A percentile compares a stretch with the other conserved stretches of the same genome.
These are phyloP conservation scores for Drosophila formosana DNA, from an alignment of 2,888 invertebrate species.

Conservation along the genomic window DNA sequence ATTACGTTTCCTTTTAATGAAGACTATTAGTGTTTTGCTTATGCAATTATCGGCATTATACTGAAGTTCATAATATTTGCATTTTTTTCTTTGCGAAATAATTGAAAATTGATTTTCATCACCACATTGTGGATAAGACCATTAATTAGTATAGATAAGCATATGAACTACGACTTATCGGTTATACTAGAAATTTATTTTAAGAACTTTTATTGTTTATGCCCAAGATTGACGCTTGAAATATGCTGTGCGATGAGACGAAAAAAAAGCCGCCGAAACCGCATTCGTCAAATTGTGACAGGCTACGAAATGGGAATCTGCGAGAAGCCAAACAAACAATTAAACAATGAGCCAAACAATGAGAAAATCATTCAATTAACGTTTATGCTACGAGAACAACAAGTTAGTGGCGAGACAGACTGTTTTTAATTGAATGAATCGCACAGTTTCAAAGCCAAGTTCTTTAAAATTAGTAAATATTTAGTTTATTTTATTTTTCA, in stretches of 20 bases:
- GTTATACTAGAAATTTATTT: conserved; percentile 7
- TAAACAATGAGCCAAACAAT: conserved; percentile 46
- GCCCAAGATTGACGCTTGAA: conserved; percentile 7
- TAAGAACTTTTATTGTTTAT: conserved; percentile 6
- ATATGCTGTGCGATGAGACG: background rate
- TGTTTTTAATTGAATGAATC: background rate
- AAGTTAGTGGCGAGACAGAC: background rate
- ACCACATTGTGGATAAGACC: background rate
- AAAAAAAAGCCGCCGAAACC: conserved; percentile 13
- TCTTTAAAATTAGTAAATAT: background rate
- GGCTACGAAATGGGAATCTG: conserved; percentile 26
- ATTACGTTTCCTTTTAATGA: background rate
- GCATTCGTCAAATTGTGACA: conserved; percentile 31
- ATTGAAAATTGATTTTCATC: background rate
- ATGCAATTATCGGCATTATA: no score
- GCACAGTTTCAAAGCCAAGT: background rate
- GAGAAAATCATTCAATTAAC: conserved; percentile 43
- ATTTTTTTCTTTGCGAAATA: background rate
- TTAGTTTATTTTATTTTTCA: no score
- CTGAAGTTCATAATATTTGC: background rate
- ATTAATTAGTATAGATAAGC: conserved; percentile 14
- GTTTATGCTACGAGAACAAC: conserved; percentile 6
- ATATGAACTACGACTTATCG: conserved; percentile 1
- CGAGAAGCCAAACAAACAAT: conserved; percentile 42
- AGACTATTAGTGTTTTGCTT: background rate